phyloP scores from a whole-genome alignment of 2,888 invertebrate species.

The Punctoribates punctum region DNA sequence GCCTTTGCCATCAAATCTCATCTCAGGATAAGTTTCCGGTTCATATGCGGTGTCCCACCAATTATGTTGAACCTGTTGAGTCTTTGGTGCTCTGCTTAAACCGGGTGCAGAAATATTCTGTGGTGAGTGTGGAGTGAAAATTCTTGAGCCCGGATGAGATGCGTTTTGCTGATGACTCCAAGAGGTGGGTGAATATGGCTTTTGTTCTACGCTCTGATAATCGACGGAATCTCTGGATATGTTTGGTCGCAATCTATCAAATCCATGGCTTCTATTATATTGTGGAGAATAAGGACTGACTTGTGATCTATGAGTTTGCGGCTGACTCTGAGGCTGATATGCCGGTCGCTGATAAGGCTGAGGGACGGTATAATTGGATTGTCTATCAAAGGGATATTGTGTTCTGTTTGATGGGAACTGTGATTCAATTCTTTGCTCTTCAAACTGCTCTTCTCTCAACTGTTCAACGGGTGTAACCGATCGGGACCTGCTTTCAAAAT shows the following conservation, averaged over 20 bases:
- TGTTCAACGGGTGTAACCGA: not conserved
- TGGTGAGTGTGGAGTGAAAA: not conserved
- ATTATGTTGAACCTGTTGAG: not conserved
- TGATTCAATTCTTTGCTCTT: not conserved
- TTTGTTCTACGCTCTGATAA: not conserved
- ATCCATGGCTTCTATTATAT: not conserved
- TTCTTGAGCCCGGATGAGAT: not conserved
- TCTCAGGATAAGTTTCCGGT: not conserved
- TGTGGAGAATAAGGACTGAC: not conserved
- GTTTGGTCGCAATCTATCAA: not conserved
- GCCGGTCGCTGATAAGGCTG: not conserved
- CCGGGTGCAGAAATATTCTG: not conserved
- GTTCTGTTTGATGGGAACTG: not conserved
- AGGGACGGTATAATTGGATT: not conserved
- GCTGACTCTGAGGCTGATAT: not conserved
- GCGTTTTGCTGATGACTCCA: conserved; percentile 18
- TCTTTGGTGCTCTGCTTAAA: not conserved
- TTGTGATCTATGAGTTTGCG: not conserved
- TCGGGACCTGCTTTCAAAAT: not conserved
- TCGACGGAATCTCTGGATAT: not conserved
- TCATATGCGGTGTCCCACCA: conserved; percentile 25
- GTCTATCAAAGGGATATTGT: not conserved
- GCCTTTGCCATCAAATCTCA: not conserved
- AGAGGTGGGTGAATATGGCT: conserved; percentile 12
- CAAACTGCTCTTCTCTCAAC: not conserved